Percentiles rank a stretch among this genome's conserved stretches.
Evolutionary conservation across 2,797 vertebrate genomes (phyloP).

Genomic region (Danio albolineatus): DNA sequence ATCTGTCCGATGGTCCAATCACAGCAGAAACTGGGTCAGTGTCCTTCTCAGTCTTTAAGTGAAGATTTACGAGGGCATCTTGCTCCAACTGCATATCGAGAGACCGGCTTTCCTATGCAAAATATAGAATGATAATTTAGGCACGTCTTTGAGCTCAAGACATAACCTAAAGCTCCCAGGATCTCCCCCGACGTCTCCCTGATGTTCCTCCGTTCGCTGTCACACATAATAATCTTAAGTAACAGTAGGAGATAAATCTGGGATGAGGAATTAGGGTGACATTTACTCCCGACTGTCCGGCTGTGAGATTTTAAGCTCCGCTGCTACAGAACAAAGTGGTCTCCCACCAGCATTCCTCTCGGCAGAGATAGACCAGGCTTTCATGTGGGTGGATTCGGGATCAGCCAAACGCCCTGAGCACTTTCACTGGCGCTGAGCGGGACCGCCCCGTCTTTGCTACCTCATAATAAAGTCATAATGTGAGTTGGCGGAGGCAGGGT

Average conservation of each 20-base stretch:
- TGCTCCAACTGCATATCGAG: neutral
- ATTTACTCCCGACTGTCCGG: slow-evolving; percentile 65
- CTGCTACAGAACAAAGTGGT: slow-evolving; percentile 72
- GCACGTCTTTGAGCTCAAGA: slow-evolving; percentile 17
- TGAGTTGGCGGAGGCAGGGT: slow-evolving; percentile 15
- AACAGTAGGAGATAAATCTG: slow-evolving; percentile 59
- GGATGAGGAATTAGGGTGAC: slow-evolving; percentile 32
- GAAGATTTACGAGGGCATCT: slow-evolving; percentile 10
- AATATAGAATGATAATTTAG: slow-evolving; percentile 5
- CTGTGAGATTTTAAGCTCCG: slow-evolving; percentile 68
- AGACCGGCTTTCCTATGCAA: slow-evolving; percentile 14
- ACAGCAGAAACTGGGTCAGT: slow-evolving; percentile 95
- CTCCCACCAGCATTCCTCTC: slow-evolving; percentile 70
- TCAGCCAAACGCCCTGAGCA: slow-evolving; percentile 19
- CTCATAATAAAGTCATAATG: slow-evolving; percentile 35
- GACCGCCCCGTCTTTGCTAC: slow-evolving; percentile 8
- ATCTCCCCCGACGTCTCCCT: slow-evolving; percentile 21
- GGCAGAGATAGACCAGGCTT: slow-evolving; percentile 48
- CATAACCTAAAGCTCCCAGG: slow-evolving; percentile 13
- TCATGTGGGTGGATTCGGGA: slow-evolving; percentile 39
- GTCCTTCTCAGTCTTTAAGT: slow-evolving; percentile 20
- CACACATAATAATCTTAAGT: slow-evolving; percentile 62
- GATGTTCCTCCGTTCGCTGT: slow-evolving; percentile 14
- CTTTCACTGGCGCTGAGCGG: slow-evolving; percentile 12
- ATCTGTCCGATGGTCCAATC: slow-evolving; percentile 91